Evolutionary conservation across 2,113 vertebrate genomes (phyloP), one percentile per base, ranked within the genome.

Genomic region (Ciconia stormi): DNA sequence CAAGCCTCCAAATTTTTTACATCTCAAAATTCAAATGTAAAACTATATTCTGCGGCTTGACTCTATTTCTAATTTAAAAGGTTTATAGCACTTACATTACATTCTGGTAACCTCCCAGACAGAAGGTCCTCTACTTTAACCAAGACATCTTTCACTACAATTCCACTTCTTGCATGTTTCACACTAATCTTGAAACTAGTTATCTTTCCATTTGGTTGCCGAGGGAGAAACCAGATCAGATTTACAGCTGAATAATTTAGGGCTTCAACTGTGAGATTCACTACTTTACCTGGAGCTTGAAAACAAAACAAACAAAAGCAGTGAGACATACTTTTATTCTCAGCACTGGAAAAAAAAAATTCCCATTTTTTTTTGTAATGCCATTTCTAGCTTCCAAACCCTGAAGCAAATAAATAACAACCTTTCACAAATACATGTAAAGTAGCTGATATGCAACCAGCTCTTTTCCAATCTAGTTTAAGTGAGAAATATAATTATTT

Each of bases 161-260:
- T 97, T 26, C 98, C 98, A 26, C 98, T 99, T 93, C 99, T 99
- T 91, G 98, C 99, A n/a, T 99, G 98, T 92, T 99, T 99, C 63
- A 99, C 99, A 95, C 99, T 99, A 67, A 99, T 99, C 63, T 99
- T 99, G 97, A 99, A 99, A 97, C 98, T 99, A 56, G 98, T 99
- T 97, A 99, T 99, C 96, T 99, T 99, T 59, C 99, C 99, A 89
- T 99, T 99, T 94, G 99, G 99, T 96, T 99, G 99, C 46, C 96
- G 97, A 25, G 99, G 99, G 93, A 99, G 98, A 97, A 98, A 99
- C 99, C 99, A 99, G 63, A 98, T 99, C 38, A 99, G 97, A 95
- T 99, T 98, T 84, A 99, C 99, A 49, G 98, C 98, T 62, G 99
- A 99, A 96, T 99, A 98, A 97, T 99, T 99, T 70, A 99, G 97